phyloP scores from a whole-genome alignment of 2,888 invertebrate species.

The Sthenelais limicola region DNA sequence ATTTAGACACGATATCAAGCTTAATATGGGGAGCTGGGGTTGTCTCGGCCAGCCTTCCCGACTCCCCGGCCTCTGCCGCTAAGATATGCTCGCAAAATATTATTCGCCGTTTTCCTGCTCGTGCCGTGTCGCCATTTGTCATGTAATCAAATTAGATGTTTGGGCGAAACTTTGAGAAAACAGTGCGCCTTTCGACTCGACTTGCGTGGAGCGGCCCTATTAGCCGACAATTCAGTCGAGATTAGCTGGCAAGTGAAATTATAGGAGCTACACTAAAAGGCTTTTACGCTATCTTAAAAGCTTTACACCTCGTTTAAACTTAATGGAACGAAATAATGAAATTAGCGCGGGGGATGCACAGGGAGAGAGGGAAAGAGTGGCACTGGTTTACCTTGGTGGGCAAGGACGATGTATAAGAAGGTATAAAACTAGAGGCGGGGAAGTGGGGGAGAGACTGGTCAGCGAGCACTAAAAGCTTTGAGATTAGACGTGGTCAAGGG shows the following conservation, averaged over 20 bases:
- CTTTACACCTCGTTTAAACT: constrained; percentile 39
- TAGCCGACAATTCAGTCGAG: constrained; percentile 28
- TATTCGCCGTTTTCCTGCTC: constrained; percentile 20
- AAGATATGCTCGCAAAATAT: constrained; percentile 11
- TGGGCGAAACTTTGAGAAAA: constrained; percentile 42
- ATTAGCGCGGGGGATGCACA: constrained; percentile 28
- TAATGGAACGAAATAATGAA: constrained; percentile 43
- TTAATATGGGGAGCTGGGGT: too few species aligned
- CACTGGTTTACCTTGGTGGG: background rate
- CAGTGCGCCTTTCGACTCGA: constrained; percentile 23
- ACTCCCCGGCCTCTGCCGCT: background rate
- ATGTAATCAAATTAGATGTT: constrained; percentile 41
- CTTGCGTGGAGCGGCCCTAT: constrained; percentile 3
- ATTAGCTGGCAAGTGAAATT: constrained; percentile 37
- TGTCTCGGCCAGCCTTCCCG: background rate
- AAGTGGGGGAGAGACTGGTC: background rate
- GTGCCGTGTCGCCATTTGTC: constrained; percentile 24
- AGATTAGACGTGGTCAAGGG: constrained; percentile 5
- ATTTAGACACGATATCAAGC: constrained; percentile 33
- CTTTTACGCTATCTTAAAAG: constrained; percentile 40
- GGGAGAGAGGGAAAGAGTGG: constrained; percentile 1
- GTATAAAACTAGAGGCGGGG: too few species aligned
- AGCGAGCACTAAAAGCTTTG: constrained; percentile 19
- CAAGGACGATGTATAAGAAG: background rate
- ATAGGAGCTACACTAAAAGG: constrained; percentile 41